Evolutionary conservation across 1,140 invertebrate species (phyloP), one percentile per base, ranked within the genome.

Genomic region (Pogonomyrmex barbatus): DNA sequence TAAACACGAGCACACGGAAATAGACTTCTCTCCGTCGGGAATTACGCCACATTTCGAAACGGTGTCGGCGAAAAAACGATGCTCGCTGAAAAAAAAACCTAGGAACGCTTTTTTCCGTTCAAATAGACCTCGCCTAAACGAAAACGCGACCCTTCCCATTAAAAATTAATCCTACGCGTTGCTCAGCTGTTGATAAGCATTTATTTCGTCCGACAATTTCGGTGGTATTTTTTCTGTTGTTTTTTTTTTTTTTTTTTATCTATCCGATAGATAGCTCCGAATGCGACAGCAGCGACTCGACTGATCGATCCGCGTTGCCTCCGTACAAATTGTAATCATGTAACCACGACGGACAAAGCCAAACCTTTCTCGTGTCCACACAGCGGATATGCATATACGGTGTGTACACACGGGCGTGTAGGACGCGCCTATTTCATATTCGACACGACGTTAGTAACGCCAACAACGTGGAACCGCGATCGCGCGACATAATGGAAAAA

Each of bases 351-450:
- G 75, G 42, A 77, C 71, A 45, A 88, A 88, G 79, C 70, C 87
- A 88, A 88, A 84, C 78, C 71, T 24, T 33, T 52, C 24, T 54
- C 62, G 50, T 63, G 79, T 75, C 73, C 63, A 88, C 76, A 65
- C 54, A 39, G 4, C 68, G 50, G 86, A 73, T 63, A 50, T 54
- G 54, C 60, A 67, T 88, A 82, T 71, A 83, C 67, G 75, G 58
- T 42, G 65, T 70, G 86, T 88, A 88, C 70, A 87, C 71, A 88
- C 54, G 56, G 78, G 79, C 79, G 79, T 84, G 87, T 83, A 83
- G 86, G 85, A 87, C 87, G 86, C 86, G 63, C 85, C 78, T 84
- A 68, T 81, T 82, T 88, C 78, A 75, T 88, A 88, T 88, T 88
- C 87, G 81, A 75, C 70, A 65, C 50, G 87, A 62, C 67, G 58